These are phyloP conservation scores for Nautilus pompilius DNA, from an alignment of 1,140 invertebrate species.

Conservation along the genomic window DNA sequence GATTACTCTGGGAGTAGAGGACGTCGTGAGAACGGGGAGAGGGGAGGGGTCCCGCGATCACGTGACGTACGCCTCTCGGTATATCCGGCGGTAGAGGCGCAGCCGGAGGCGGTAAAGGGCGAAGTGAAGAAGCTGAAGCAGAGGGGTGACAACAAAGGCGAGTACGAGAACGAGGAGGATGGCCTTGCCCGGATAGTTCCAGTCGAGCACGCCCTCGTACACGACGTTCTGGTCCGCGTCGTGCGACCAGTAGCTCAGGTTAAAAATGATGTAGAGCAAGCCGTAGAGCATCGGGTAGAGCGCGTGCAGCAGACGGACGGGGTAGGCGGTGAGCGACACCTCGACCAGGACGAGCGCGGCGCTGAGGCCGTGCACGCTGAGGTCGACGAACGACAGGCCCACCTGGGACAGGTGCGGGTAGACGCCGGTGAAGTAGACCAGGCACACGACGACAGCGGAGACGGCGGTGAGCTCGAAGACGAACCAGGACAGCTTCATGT, in stretches of 20 bases:
- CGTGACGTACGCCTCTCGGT: background rate
- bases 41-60: background rate
- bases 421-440: slow-evolving; percentile 32
- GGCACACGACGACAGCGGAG: slow-evolving; percentile 23
- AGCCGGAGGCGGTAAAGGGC: slow-evolving; percentile 8
- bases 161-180: slow-evolving; percentile 14
- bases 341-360: slow-evolving; percentile 30
- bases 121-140: slow-evolving; percentile 21
- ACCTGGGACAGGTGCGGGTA: slow-evolving; percentile 13
- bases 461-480: slow-evolving; percentile 24
- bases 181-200: slow-evolving; percentile 30
- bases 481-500: slow-evolving; percentile 30
- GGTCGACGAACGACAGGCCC: slow-evolving; percentile 8
- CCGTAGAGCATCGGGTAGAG: slow-evolving; percentile 30
- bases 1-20: too few species aligned
- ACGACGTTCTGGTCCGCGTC: slow-evolving; percentile 29
- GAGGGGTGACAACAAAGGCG: slow-evolving; percentile 19
- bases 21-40: too few species aligned
- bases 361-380: slow-evolving; percentile 34
- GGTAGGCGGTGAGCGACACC: slow-evolving; percentile 19
- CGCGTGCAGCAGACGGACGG: slow-evolving; percentile 34
- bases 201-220: slow-evolving; percentile 34
- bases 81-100: background rate
- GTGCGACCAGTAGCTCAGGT: slow-evolving; percentile 28
- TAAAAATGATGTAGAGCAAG: slow-evolving; percentile 29